Base-by-base conservation (phyloP, 2,113 vertebrate species). In the Antennarius striatus region DNA sequence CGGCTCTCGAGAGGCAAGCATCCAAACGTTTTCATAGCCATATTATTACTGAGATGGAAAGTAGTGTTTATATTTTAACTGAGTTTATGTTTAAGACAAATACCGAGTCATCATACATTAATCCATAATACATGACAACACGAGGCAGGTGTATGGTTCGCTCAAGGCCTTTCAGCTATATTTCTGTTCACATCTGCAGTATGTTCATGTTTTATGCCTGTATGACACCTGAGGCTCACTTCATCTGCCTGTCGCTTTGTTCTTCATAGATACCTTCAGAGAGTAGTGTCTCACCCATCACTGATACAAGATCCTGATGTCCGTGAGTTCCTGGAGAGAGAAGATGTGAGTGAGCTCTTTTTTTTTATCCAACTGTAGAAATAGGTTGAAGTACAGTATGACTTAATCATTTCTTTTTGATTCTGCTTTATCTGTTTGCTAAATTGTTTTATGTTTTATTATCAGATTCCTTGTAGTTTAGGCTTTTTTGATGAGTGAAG, bases 281-380 rank as follows among this genome's bases (percentile, higher is more conserved):
- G 96, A 83, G 84, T 98, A 10, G 95, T 97, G 62, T 92, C 74
- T 80, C 97, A 99, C 54, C 96, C 96, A 0, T 93, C 92, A 0
- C 93, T 99, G 75, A 81, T 98, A 71, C 97, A 98, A 87, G 97
- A 98, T 77, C 95, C 97, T 0, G 96, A 98, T 0, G 95, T 98
- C 65, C 92, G 95, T 59, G 96, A 98, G 77, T 99, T 99, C 89
- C 75, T 99, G 79, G 96, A 98, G 86, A 96, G 93, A 92, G 96
- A 98, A 17, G 96, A 99, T 91, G 97, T 98, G 73, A 29, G 79
- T 60, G 10, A 50, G 63, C 60, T 5, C 15, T 52, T 5, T 48
- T 11, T 1, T 43, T 49, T 15, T 0, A 46, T 15, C n/a, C 42
- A 67, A 14, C 22, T 6, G 3, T 13, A 16, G 16, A 5, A 28